Base-by-base conservation (phyloP, 2,888 invertebrate genomes). In the Pyrrhosoma nymphula region DNA sequence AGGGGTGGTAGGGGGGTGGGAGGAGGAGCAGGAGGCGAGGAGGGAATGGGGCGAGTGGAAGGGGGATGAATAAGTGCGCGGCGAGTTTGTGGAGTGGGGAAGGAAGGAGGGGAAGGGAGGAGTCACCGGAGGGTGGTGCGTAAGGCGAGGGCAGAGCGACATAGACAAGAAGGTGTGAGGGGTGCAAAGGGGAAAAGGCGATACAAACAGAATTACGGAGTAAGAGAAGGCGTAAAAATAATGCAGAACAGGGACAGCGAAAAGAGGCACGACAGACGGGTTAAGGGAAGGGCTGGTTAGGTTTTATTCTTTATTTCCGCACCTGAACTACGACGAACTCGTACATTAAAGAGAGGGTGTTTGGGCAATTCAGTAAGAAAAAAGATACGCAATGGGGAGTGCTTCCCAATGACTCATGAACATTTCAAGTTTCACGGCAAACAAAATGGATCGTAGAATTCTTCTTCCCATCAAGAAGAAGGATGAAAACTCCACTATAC, bases 161-260 rank as follows among this genome's bases (percentile, higher is more conserved):
- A 93, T n/a, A 69, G 47, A 39, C 35, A 39, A 47, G 69, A 63
- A 69, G 35, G 35, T 47, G 69, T 10, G n/a, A 39, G 55, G 39
- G 20, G 63, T 35, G 69, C 47, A 47, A n/a, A 47, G 8, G 69
- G n/a, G 39, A 10, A 16, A 47, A 23, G 63, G 56, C 30, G 35
- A 82, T 82, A 82, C 55, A 69, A 93, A 93, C 63, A 93, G 69
- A 93, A 47, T 63, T 63, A 35, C 91, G 39, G 91, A 91, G 63
- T 69, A 91, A 63, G 93, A 56, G n/a, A 82, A 35, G 82, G 82
- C 82, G 82, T 82, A 82, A 82, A 82, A 82, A 82, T 12, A 26
- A 82, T 82, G 82, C 35, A 35, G 35, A 35, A 82, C 35, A 18
- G 82, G 14, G 35, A 35, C 30, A 35, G 35, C 14, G 82, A 35